Evolutionary conservation across 2,113 vertebrate genomes (phyloP).

Genomic region (Cephalopterus ornatus): DNA sequence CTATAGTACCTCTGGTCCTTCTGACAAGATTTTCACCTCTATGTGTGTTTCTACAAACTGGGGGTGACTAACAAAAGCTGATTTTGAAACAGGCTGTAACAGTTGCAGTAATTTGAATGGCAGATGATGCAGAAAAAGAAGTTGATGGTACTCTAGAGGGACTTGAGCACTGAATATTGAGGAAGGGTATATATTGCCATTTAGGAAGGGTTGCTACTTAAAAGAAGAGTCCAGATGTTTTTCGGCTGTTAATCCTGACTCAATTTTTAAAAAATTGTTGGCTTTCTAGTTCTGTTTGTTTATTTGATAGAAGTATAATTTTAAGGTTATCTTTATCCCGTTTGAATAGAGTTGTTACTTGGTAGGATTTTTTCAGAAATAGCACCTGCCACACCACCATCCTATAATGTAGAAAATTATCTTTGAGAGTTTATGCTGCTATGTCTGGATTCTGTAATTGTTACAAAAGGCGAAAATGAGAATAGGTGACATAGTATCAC

Average conservation of each 20-base stretch:
- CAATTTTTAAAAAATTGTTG: neutral
- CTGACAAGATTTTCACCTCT: neutral
- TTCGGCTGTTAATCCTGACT: neutral
- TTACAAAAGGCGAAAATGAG: neutral
- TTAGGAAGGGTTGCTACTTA: neutral
- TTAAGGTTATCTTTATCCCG: neutral
- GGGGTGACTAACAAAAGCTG: neutral
- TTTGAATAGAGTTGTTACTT: neutral
- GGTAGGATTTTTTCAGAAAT: neutral
- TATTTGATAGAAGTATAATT: neutral
- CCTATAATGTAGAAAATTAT: neutral
- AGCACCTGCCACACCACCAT: rapidly evolving
- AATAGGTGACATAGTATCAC: neutral
- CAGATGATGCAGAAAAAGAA: neutral
- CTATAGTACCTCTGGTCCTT: neutral
- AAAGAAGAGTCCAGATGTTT: neutral
- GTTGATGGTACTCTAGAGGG: neutral
- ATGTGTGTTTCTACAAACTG: neutral
- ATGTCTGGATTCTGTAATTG: neutral
- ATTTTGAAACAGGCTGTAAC: neutral
- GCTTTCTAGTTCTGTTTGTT: neutral
- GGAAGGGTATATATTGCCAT: neutral
- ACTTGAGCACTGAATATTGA: neutral
- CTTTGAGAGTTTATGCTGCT: neutral
- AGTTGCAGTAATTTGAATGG: neutral